Evolutionary conservation across 2,113 vertebrate genomes (phyloP), one percentile per base, ranked within the genome.

Genomic region (Pandion haliaetus): DNA sequence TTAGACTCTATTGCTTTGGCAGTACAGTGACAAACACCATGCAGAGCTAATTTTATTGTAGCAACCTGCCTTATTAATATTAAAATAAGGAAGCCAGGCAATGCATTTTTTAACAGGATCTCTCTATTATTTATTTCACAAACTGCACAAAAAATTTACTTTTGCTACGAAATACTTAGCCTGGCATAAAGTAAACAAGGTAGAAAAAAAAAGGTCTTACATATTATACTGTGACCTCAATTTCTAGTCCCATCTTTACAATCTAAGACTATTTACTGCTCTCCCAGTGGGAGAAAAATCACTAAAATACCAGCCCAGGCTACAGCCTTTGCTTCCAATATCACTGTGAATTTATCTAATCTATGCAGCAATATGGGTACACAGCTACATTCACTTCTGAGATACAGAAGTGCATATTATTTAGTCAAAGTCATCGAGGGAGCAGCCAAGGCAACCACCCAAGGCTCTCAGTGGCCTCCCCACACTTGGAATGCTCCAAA

Each of bases 21-120:
- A 97, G 81, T 69, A 82, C 86, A 80, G 82, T 91, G 94, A 96
- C 95, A 97, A 95, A 96, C 86, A 96, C 74, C 74, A 90, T 25
- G 70, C 95, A 93, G 81, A 95, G 95, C 74, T 96, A 95, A 97
- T 95, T 93, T 96, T 95, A 96, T 91, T 97, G 95, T 91, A 89
- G 50, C 95, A 91, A 95, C 78, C 78, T 91, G 73, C 54, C 89
- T 94, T 91, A 97, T 96, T 95, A 97, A 97, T 95, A 97, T 97
- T 96, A 97, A 96, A 97, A 95, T 91, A 91, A 94, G 81, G 70
- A 94, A 90, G 91, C 32, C n/a, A 96, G 78, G 13, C 89, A 90
- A 85, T 96, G 82, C 93, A 95, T 96, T 94, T 92, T 97, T 97
- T 95, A 97, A 95, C 70, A 94, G 74, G 59, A 77, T 73, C 63